These are phyloP conservation scores for Trissolcus basalis DNA, from an alignment of 1,140 invertebrate genomes.

Conservation along the genomic window DNA sequence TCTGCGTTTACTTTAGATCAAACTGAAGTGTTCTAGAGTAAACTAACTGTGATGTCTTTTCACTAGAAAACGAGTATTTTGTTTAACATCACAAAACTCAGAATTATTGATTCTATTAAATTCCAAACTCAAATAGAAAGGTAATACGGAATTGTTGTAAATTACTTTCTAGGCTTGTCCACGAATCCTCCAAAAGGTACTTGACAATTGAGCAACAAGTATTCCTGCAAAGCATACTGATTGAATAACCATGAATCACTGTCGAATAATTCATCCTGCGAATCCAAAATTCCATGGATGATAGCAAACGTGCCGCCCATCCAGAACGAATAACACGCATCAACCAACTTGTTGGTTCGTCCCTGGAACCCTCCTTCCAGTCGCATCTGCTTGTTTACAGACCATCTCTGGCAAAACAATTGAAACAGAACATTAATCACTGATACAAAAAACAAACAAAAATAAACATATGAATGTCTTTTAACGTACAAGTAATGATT, in stretches of 20 bases:
- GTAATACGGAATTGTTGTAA: slow-evolving; percentile 29
- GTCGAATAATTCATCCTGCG: slow-evolving; percentile 70
- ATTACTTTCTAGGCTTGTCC: slow-evolving; percentile 97
- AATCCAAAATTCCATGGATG: slow-evolving; percentile 79
- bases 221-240: slow-evolving; percentile 93
- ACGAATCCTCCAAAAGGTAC: slow-evolving; percentile 91
- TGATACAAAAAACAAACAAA: no score
- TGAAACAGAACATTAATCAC: background rate
- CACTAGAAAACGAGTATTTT: no score
- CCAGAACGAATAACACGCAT: slow-evolving; percentile 99
- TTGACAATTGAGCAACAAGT: slow-evolving; percentile 95
- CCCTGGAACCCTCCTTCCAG: slow-evolving; percentile 96
- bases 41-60: no score
- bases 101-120: no score
- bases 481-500: slow-evolving; percentile 84
- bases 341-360: slow-evolving; percentile 98
- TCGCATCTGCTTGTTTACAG: slow-evolving; percentile 91
- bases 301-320: slow-evolving; percentile 93
- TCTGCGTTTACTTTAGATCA: no score
- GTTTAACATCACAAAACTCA: no score
- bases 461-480: no score
- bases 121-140: background rate
- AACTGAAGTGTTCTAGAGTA: no score
- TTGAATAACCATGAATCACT: slow-evolving; percentile 84
- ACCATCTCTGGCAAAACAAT: slow-evolving; percentile 83